phyloP scores from a whole-genome alignment of 1,140 invertebrate genomes.

The Zaprionus kolodkinae region DNA sequence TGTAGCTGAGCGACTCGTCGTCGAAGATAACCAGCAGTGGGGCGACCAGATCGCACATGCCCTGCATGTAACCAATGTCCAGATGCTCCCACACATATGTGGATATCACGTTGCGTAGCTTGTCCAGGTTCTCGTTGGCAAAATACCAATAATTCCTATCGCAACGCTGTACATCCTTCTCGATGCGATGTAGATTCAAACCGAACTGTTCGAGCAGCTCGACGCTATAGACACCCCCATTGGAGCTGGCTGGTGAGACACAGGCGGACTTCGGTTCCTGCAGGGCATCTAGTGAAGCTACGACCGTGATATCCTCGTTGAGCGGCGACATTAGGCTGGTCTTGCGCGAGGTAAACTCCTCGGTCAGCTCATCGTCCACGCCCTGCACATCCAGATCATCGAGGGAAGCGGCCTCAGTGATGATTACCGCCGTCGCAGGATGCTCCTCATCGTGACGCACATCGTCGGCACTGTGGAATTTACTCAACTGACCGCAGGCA shows the following conservation, averaged over 20 bases:
- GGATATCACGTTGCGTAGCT: conserved; percentile 98
- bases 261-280: conserved; percentile 86
- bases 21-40: conserved; percentile 96
- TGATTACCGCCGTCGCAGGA: conserved; percentile 85
- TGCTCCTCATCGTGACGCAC: conserved; percentile 58
- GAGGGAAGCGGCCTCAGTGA: conserved; percentile 86
- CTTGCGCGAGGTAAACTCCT: conserved; percentile 79
- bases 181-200: conserved; percentile 96
- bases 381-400: conserved; percentile 66
- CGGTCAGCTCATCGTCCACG: conserved; percentile 77
- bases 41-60: conserved; percentile 98
- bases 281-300: conserved; percentile 81
- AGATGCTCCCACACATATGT: conserved; percentile 98
- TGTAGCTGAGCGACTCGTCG: conserved; percentile 96
- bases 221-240: conserved; percentile 94
- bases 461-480: conserved; percentile 76
- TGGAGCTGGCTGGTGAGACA: conserved; percentile 92
- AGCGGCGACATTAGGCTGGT: conserved; percentile 79
- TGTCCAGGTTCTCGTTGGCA: conserved; percentile 94
- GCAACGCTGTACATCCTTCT: conserved; percentile 98
- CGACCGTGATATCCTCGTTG: conserved; percentile 80
- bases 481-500: conserved; percentile 43
- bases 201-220: conserved; percentile 94
- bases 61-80: conserved; percentile 95
- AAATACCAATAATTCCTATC: conserved; percentile 97